phyloP scores from a whole-genome alignment of 2,797 vertebrate genomes.

The Falco biarmicus region DNA sequence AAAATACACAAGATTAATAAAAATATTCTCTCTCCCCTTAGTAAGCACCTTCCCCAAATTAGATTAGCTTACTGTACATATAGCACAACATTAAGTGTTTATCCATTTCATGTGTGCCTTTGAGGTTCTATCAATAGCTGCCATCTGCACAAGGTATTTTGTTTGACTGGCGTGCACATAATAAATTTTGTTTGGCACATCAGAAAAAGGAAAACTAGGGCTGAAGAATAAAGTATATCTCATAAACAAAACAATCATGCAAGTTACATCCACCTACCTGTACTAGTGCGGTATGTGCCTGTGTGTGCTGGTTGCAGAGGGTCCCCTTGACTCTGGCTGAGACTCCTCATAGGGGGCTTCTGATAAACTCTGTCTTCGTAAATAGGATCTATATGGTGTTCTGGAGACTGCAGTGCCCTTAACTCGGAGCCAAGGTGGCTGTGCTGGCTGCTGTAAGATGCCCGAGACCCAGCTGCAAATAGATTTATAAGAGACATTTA shows the following conservation, averaged over 20 bases:
- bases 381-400: constrained; percentile 97
- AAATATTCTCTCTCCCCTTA: background rate
- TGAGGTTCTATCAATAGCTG: background rate
- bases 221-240: background rate
- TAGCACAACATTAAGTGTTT: background rate
- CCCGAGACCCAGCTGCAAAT: constrained; percentile 88
- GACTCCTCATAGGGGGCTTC: constrained; percentile 96
- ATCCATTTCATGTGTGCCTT: fast-evolving
- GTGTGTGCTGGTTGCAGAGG: constrained; percentile 86
- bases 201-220: background rate
- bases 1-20: background rate
- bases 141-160: background rate
- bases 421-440: constrained; percentile 91
- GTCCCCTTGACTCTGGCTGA: constrained; percentile 96
- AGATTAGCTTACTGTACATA: background rate
- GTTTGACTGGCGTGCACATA: background rate
- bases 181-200: background rate
- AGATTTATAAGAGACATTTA: background rate
- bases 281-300: constrained; percentile 93
- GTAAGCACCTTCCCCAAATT: background rate
- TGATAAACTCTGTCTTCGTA: constrained; percentile 98
- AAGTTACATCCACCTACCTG: constrained; percentile 82
- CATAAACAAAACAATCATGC: background rate
- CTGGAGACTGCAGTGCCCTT: constrained; percentile 93
- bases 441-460: constrained; percentile 96